Base-by-base conservation (phyloP, 2,888 invertebrate genomes). In the Pasiphila rectangulata region DNA sequence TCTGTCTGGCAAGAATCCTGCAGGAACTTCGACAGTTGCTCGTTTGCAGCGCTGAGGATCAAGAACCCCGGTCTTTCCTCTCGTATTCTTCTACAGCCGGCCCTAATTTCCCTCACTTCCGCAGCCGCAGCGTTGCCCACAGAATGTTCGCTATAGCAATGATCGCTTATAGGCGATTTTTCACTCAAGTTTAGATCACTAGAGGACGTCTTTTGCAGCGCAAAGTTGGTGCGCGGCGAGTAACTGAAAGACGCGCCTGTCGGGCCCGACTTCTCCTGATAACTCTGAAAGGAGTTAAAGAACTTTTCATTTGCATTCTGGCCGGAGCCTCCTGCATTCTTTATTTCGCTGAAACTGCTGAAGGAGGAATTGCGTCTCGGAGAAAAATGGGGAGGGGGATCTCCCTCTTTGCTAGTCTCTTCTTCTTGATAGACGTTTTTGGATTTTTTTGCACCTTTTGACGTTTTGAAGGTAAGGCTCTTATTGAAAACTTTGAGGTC, bases 11-110 rank as follows among this genome's bases (percentile, higher is more conserved):
- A 92, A 1, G 95, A 93, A 73, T 96, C 96, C 74, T 96, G 95
- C 1, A 96, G 88, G 65, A 96, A 96, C 65, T 89, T 91, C 0
- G 96, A 95, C 7, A 96, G 90, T 56, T 95, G 93, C 69, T 96
- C 96, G 68, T 96, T 96, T 0, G 95, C 95, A 1, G 95, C 94
- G 10, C 96, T 94, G 38, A 94, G 91, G 46, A 96, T 95, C 32
- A 94, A 92, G 68, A 96, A 95, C 1, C 95, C 95, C 0, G 96
- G 95, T 43, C 95, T 90, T 64, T 96, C 95, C 32, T 94, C 94
- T 24, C 94, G 90, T 50, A 96, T 90, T 52, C 95, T 90, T 41
- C 97, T 90, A 59, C 96, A 94, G 0, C 97, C 97, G 40, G 94
- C 94, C 10, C 95, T 89, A 46, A 96, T 95, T 76, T 95, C 95